Evolutionary conservation across 2,797 vertebrate genomes (phyloP).

Genomic region (Phalloptychus januarius): DNA sequence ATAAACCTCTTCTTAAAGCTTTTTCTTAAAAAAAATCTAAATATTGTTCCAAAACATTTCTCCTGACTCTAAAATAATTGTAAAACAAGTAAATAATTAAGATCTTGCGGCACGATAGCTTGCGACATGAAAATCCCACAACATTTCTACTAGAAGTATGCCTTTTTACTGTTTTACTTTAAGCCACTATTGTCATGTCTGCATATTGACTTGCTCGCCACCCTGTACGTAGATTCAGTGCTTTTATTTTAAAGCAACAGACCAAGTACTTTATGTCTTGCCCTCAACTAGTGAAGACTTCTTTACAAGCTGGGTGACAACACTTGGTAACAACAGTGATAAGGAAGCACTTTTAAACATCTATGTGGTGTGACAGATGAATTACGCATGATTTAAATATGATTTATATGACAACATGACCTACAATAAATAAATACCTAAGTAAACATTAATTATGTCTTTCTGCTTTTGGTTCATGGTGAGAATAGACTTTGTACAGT

Average conservation of each 20-base stretch:
- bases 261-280: neutral
- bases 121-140: neutral
- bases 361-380: neutral
- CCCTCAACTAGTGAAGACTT: neutral
- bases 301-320: neutral
- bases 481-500: neutral
- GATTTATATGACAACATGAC: neutral
- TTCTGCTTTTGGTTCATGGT: neutral
- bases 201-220: neutral
- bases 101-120: neutral
- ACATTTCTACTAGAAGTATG: neutral
- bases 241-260: neutral
- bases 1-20: neutral
- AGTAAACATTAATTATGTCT: neutral
- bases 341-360: neutral
- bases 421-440: neutral
- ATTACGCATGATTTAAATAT: slow-evolving; percentile 1
- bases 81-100: neutral
- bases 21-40: neutral
- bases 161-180: neutral
- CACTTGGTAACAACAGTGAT: neutral
- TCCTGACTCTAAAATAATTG: neutral
- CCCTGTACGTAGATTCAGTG: neutral
- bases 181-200: neutral
- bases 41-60: neutral